These are phyloP conservation scores for Philhelius pedissequus DNA, from an alignment of 2,888 invertebrate genomes.

Conservation along the genomic window DNA sequence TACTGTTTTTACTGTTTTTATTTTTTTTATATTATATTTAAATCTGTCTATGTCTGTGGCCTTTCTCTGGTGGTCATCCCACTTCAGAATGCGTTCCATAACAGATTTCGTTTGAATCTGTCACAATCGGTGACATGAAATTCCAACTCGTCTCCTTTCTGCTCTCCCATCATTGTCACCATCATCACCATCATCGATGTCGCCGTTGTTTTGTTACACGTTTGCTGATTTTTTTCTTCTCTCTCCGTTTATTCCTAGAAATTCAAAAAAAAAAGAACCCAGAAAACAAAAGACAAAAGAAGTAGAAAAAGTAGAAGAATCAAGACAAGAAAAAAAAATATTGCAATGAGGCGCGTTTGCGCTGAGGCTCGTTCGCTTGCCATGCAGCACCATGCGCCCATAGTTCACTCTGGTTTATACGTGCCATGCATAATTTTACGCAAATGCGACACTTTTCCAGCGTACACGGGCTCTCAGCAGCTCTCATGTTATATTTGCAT, in stretches of 20 bases:
- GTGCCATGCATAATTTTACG: conserved; percentile 70
- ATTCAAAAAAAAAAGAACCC: conserved; percentile 27
- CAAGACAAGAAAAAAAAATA: background rate
- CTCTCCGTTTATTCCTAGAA: conserved; percentile 48
- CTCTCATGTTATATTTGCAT: conserved; percentile 64
- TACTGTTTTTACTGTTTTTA: background rate
- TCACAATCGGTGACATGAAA: conserved; percentile 54
- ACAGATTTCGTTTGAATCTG: conserved; percentile 64
- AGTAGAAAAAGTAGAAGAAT: background rate
- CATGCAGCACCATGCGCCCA: conserved; percentile 69
- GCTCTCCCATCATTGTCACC: conserved; percentile 34
- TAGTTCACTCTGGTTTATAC: conserved; percentile 71
- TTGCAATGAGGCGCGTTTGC: conserved; percentile 37
- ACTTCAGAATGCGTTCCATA: conserved; percentile 44
- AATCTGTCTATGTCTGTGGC: conserved; percentile 12
- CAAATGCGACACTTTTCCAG: conserved; percentile 67
- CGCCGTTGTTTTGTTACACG: conserved; percentile 24
- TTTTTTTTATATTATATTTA: background rate
- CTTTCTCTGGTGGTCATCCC: conserved; percentile 59
- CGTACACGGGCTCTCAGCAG: background rate
- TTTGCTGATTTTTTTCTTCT: conserved; percentile 8
- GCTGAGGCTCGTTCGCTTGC: conserved; percentile 31
- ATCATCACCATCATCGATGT: conserved; percentile 46
- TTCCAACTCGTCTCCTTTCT: conserved; percentile 49
- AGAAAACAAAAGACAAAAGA: background rate